Conservation (phyloP, 2,888 invertebrate genomes). For the Xestoiulus laeticollis region DNA sequence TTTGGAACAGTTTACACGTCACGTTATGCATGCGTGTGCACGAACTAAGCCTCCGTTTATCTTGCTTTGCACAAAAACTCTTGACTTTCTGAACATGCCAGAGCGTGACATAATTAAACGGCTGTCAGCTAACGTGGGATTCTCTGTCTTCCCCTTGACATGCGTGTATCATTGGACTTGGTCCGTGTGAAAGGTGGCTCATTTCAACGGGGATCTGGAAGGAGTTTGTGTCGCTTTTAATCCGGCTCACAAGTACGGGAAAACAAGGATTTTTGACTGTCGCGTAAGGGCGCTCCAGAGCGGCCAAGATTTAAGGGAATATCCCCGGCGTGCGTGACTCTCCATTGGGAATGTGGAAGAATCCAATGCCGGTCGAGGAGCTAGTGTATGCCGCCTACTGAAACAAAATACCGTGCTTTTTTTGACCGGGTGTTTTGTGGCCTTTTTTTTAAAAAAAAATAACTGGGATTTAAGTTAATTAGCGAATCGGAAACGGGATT, state of each 20-base stretch:
- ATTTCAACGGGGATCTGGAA: not conserved
- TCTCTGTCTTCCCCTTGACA: slow-evolving; percentile 22
- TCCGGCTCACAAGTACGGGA: not conserved
- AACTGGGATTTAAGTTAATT: not conserved
- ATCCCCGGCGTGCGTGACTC: not conserved
- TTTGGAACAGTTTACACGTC: not conserved
- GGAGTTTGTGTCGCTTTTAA: not conserved
- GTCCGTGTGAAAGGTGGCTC: not conserved
- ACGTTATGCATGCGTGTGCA: not conserved
- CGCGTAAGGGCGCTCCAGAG: not conserved
- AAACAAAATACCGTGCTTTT: not conserved
- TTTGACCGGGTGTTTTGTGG: not conserved
- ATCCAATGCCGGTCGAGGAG: not conserved
- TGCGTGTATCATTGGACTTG: not conserved
- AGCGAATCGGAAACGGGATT: not conserved
- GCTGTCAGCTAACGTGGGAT: not conserved
- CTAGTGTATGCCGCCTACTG: not conserved
- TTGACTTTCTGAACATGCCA: not conserved
- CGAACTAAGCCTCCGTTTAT: slow-evolving; percentile 7
- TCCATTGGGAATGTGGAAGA: not conserved
- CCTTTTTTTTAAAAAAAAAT: not conserved
- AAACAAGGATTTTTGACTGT: not conserved
- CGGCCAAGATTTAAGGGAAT: not conserved
- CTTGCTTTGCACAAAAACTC: not conserved
- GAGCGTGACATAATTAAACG: slow-evolving; percentile 29